Evolutionary conservation across 2,113 vertebrate species (phyloP).

Genomic region (Alces alces): DNA sequence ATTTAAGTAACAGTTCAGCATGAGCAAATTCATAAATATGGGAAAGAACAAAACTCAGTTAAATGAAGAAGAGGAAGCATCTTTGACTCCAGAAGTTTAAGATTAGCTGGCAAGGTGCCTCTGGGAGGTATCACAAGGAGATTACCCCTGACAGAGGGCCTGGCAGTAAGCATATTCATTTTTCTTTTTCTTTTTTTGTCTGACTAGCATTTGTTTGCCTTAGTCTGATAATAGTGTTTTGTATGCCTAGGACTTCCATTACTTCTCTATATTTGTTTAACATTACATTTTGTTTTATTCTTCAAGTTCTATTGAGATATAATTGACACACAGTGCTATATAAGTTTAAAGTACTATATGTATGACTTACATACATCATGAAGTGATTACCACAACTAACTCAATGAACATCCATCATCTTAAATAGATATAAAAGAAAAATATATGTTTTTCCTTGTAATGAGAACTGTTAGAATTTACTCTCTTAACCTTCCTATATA

Average conservation of each 20-base stretch:
- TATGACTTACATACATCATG: not conserved
- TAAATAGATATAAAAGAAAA: not conserved
- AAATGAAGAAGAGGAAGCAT: not conserved
- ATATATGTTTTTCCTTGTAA: not conserved
- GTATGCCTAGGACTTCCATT: not conserved
- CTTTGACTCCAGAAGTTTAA: not conserved
- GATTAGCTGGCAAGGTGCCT: not conserved
- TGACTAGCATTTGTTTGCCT: not conserved
- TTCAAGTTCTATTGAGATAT: not conserved
- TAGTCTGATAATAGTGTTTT: not conserved
- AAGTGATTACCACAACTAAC: not conserved
- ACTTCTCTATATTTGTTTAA: not conserved
- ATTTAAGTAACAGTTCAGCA: not conserved
- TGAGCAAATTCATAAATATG: not conserved
- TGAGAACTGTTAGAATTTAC: not conserved
- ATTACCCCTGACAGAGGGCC: not conserved
- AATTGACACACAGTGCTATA: not conserved
- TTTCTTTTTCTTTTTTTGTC: not conserved
- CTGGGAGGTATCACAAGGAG: not conserved
- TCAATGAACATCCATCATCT: not conserved
- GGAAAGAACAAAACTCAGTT: not conserved
- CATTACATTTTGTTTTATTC: not conserved
- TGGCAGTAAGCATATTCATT: not conserved
- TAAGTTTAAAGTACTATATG: not conserved
- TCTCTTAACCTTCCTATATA: not conserved